Evolutionary conservation across 2,797 vertebrate genomes (phyloP), one percentile per base, ranked within the genome.

Genomic region (Mastacembelus armatus): DNA sequence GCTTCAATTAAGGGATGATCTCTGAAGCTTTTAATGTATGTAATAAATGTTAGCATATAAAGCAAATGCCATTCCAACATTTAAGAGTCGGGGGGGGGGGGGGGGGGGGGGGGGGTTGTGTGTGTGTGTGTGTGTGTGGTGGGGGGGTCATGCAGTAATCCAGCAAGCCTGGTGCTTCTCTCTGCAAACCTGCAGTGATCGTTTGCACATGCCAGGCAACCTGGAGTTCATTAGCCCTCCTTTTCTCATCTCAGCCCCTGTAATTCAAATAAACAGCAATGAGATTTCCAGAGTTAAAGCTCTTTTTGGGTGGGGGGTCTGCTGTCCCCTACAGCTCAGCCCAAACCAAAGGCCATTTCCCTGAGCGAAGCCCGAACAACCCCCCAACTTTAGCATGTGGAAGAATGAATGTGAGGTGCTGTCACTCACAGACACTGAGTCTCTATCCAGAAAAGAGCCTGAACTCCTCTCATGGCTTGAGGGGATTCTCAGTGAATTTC

Each of bases 221-320:
- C 93, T 94, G 93, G 92, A 92, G 80, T 93, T 94, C 91, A 93
- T 94, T 94, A 94, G 89, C 75, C 80, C 85, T 88, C 86, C 90
- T 89, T 88, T 90, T 90, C 92, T 93, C 90, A 88, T 91, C 92
- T 89, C 90, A 88, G 91, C 83, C 92, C 81, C 89, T 88, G 88
- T 92, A 93, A 94, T 92, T 93, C 93, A 94, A 93, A 94, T 94
- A 94, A 93, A 94, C 93, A 94, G 88, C 89, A 92, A 93, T 90
- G 92, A 87, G 90, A 92, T 93, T 93, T 92, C 92, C 92, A 92
- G 91, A 91, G 91, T 92, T 92, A 91, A 88, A 90, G 88, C 89
- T 86, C 83, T 80, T 81, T 88, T 91, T 81, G 90, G 90, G 88
- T 90, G 91, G 91, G 91, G 90, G 88, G 91, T 90, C 87, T 86